Evolutionary conservation across 1,140 invertebrate genomes (phyloP).

Genomic region (Heterodera carotae): DNA sequence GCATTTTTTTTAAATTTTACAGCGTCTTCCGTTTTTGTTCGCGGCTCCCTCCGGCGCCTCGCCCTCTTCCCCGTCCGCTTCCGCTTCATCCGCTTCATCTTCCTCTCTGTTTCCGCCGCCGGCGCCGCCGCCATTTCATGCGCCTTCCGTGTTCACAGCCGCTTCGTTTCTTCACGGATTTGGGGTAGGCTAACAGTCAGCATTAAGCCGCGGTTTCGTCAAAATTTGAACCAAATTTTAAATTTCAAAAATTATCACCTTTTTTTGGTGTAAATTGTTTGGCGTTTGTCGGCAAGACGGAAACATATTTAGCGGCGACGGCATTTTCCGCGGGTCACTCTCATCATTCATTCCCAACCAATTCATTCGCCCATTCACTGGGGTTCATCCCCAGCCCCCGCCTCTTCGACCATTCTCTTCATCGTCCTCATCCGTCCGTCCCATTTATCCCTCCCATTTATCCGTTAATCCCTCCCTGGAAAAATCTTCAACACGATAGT

Average conservation of each 20-base stretch:
- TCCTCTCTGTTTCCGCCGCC: slow-evolving; percentile 18
- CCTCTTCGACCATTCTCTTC: neutral
- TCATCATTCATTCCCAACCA: neutral
- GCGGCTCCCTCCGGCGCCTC: neutral
- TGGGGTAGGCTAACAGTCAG: neutral
- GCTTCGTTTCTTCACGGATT: slow-evolving; percentile 24
- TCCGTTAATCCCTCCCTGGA: too few relatives aligned
- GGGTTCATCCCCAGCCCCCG: neutral
- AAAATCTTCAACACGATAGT: neutral
- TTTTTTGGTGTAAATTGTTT: too few relatives aligned
- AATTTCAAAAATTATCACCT: neutral
- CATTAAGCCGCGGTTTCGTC: neutral
- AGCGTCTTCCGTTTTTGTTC: neutral
- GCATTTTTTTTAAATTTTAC: neutral
- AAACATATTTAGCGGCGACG: too few relatives aligned
- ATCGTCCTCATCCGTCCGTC: too few relatives aligned
- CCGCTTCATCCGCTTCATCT: neutral
- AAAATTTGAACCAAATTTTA: neutral
- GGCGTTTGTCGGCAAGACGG: neutral
- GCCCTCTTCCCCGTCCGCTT: neutral
- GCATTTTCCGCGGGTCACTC: neutral
- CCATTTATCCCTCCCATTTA: neutral
- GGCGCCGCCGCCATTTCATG: neutral
- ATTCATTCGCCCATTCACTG: neutral
- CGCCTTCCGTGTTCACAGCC: neutral